Evolutionary conservation across 2,797 vertebrate species (phyloP).

Genomic region (Pagetopsis macropterus): DNA sequence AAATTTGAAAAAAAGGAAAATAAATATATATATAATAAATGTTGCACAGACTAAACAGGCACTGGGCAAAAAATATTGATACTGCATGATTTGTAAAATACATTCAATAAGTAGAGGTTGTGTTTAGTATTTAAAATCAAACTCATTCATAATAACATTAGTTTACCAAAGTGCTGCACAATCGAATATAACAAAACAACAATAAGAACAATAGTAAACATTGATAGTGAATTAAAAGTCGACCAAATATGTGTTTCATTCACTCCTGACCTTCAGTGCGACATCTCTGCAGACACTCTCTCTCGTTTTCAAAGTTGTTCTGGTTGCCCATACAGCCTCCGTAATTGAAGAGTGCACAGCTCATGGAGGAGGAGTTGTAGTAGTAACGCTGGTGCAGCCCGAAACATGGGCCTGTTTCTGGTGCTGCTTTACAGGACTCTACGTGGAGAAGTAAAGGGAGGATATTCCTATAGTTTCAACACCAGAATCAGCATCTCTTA

Average conservation of each 20-base stretch:
- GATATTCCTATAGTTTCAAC: not conserved
- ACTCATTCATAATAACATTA: too few species aligned
- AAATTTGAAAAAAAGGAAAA: not conserved
- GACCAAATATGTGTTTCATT: not conserved
- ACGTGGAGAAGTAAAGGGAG: not conserved
- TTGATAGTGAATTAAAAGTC: too few species aligned
- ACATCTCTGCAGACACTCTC: conserved; percentile 92
- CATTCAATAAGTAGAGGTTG: not conserved
- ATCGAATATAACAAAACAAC: too few species aligned
- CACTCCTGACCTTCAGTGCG: conserved; percentile 88
- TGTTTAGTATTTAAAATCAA: not conserved
- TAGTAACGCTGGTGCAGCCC: conserved; percentile 80
- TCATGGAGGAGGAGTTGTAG: conserved; percentile 91
- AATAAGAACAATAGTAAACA: too few species aligned
- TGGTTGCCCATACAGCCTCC: conserved; percentile 92
- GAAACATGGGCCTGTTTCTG: conserved; percentile 87
- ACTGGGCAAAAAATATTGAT: not conserved
- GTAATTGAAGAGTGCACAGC: conserved; percentile 86
- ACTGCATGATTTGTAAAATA: not conserved
- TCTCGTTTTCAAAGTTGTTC: conserved; percentile 90
- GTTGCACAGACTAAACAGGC: not conserved
- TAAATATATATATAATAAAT: not conserved
- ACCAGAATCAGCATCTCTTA: not conserved
- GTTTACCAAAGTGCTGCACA: too few species aligned
- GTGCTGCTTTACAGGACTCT: conserved; percentile 84